A percentile compares a stretch with the other conserved stretches of the same genome.
Evolutionary conservation across 53 echinoderm and acorn worm genomes (phyloP).

Genomic region (Holothuria scabra): DNA sequence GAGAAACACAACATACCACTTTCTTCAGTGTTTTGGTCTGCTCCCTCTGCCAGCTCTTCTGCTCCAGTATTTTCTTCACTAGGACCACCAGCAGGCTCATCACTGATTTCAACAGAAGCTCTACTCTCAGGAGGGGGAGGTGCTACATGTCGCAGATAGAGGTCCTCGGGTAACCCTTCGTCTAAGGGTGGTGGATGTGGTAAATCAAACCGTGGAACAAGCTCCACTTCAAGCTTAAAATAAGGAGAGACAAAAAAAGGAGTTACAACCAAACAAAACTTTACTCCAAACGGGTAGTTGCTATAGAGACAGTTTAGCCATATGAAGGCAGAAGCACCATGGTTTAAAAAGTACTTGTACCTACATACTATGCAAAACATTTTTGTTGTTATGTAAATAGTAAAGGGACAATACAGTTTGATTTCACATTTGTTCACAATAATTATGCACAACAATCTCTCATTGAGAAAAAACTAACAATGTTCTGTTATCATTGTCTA

Average conservation of each 20-base stretch:
- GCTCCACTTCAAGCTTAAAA: conserved; percentile 79
- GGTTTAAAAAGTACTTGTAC: too few species aligned
- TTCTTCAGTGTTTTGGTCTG: background rate
- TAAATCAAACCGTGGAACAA: conserved; percentile 72
- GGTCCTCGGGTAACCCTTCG: conserved; percentile 81
- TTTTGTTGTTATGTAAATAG: too few species aligned
- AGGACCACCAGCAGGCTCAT: background rate
- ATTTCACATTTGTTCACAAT: too few species aligned
- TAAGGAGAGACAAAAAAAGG: background rate
- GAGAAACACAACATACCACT: background rate
- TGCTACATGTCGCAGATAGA: conserved; percentile 80
- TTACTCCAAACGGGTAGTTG: too few species aligned
- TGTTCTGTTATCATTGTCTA: too few species aligned
- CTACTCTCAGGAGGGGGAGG: conserved; percentile 60
- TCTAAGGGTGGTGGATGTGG: conserved; percentile 92
- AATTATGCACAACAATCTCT: too few species aligned
- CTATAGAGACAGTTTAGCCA: too few species aligned
- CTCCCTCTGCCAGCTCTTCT: background rate
- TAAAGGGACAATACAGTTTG: too few species aligned
- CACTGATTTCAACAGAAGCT: conserved; percentile 16
- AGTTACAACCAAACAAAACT: background rate
- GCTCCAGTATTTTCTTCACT: background rate
- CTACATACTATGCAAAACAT: too few species aligned
- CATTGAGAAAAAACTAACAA: too few species aligned
- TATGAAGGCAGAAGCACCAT: too few species aligned